A percentile compares a stretch with the other conserved stretches of the same genome.
phyloP scores from a whole-genome alignment of 2,113 vertebrate genomes.

The Bubo blakistoni region DNA sequence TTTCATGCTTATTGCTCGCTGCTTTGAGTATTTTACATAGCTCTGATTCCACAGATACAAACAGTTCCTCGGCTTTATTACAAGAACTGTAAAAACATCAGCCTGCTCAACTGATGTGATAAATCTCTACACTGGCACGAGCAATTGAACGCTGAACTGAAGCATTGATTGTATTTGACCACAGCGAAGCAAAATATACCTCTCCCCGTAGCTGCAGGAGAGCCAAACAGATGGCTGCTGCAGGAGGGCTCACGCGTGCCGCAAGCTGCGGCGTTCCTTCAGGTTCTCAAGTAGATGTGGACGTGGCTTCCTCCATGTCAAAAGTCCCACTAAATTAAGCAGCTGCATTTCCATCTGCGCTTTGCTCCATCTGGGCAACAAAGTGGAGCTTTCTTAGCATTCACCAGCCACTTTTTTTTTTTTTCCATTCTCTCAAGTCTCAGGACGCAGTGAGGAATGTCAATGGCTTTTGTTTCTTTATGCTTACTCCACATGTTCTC shows the following conservation, averaged over 20 bases:
- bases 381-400: slow-evolving; percentile 25
- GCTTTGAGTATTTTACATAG: not conserved
- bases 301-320: not conserved
- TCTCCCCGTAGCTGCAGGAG: not conserved
- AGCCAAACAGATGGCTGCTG: slow-evolving; percentile 35
- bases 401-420: not conserved
- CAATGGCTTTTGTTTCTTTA: slow-evolving; percentile 31
- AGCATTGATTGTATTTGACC: not conserved
- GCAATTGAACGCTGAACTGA: not conserved
- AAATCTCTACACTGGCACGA: slow-evolving; percentile 1
- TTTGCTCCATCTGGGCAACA: slow-evolving; percentile 22
- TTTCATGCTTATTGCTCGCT: not conserved
- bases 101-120: slow-evolving; percentile 2
- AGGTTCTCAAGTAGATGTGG: not conserved
- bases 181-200: not conserved
- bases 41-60: not conserved
- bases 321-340: not conserved
- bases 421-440: not conserved
- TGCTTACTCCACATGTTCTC: slow-evolving; percentile 10
- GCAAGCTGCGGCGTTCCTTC: not conserved
- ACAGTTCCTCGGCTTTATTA: not conserved
- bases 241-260: slow-evolving; percentile 23
- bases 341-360: slow-evolving; percentile 36
- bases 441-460: slow-evolving; percentile 2
- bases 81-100: slow-evolving; percentile 25